These are phyloP conservation scores for Cherax quadricarinatus DNA, from an alignment of 1,140 invertebrate species.

Conservation along the genomic window DNA sequence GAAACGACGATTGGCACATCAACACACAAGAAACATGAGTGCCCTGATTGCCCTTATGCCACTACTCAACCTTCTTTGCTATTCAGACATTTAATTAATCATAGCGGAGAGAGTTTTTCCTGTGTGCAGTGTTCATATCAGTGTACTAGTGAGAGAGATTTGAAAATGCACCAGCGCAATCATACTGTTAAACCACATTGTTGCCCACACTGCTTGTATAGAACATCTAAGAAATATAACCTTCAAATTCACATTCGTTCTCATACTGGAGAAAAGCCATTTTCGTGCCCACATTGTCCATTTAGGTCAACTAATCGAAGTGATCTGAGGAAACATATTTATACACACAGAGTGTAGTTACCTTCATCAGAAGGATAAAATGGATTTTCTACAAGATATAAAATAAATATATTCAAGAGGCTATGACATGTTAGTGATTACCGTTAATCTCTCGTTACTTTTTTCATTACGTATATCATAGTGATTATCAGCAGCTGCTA, in stretches of 20 bases:
- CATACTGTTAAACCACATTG: constrained; percentile 1
- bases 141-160: neutral
- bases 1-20: neutral
- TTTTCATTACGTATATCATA: no score
- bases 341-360: neutral
- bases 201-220: constrained; percentile 17
- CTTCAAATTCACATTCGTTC: constrained; percentile 17
- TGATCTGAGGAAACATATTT: constrained; percentile 18
- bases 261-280: constrained; percentile 23
- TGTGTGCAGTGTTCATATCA: neutral
- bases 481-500: no score
- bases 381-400: neutral
- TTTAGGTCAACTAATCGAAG: constrained; percentile 26
- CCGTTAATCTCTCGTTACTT: no score
- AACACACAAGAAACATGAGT: neutral
- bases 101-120: neutral
- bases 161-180: neutral
- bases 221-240: constrained; percentile 13
- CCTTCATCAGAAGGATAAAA: neutral
- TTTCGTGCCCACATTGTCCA: constrained; percentile 7
- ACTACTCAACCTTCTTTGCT: neutral
- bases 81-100: neutral
- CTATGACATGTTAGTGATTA: no score
- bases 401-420: neutral
- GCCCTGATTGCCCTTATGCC: neutral